phyloP scores from a whole-genome alignment of 2,888 invertebrate genomes.

The Synanthedon vespiformis region DNA sequence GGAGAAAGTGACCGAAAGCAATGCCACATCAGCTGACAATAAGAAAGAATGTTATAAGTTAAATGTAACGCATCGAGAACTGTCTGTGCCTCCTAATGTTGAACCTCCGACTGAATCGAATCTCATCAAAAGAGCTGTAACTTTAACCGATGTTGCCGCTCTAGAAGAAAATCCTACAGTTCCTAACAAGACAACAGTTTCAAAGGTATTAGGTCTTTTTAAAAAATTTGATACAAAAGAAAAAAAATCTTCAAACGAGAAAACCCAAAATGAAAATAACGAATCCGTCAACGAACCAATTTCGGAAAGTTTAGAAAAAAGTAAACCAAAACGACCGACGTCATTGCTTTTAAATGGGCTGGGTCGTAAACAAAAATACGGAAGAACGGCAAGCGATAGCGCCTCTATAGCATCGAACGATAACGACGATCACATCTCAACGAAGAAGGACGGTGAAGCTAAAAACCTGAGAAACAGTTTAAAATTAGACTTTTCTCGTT shows the following conservation, averaged over 20 bases:
- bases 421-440: slow-evolving; percentile 22
- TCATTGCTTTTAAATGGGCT: slow-evolving; percentile 67
- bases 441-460: slow-evolving; percentile 41
- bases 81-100: slow-evolving; percentile 71
- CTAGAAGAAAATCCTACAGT: slow-evolving; percentile 38
- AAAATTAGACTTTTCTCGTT: slow-evolving; percentile 73
- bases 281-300: slow-evolving; percentile 20
- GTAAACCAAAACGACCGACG: slow-evolving; percentile 66
- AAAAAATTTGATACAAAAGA: slow-evolving; percentile 78
- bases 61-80: slow-evolving; percentile 73
- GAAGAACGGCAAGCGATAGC: slow-evolving; percentile 57
- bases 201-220: slow-evolving; percentile 82
- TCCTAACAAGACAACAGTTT: slow-evolving; percentile 75
- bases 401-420: slow-evolving; percentile 25
- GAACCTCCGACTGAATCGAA: slow-evolving; percentile 74
- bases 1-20: slow-evolving; percentile 51
- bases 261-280: slow-evolving; percentile 23
- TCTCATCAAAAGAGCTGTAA: slow-evolving; percentile 78
- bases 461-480: slow-evolving; percentile 61
- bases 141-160: slow-evolving; percentile 75
- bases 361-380: slow-evolving; percentile 62
- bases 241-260: slow-evolving; percentile 42
- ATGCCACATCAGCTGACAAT: slow-evolving; percentile 18
- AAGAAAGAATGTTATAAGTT: slow-evolving; percentile 52
- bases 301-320: slow-evolving; percentile 28